A percentile compares a stretch with the other conserved stretches of the same genome.
Conservation (phyloP, 2,888 invertebrate genomes). For the Rhagophthalmus giganteus region DNA sequence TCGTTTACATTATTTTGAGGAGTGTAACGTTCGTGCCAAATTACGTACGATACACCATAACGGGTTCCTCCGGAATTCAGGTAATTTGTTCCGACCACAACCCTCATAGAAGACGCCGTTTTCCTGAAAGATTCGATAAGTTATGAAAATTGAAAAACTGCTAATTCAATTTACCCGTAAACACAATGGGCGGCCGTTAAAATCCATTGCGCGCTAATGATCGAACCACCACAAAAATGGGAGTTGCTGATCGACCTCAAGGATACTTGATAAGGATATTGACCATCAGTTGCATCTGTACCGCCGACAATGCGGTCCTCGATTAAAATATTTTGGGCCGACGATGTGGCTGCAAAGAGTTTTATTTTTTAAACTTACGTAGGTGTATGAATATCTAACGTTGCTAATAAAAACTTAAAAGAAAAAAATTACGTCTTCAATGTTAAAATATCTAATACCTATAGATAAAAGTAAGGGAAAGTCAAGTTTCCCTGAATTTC, state of each 20-base stretch:
- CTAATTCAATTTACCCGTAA: conserved; percentile 22
- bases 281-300: conserved; percentile 2
- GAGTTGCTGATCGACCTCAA: neutral
- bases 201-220: neutral
- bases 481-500: too few species aligned
- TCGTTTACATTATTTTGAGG: conserved; percentile 33
- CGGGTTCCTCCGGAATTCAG: conserved; percentile 54
- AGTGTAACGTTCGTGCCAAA: conserved; percentile 56
- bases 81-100: conserved; percentile 58
- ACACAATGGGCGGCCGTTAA: conserved; percentile 7
- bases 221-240: conserved; percentile 9
- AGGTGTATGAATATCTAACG: too few species aligned
- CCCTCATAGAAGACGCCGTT: conserved; percentile 29
- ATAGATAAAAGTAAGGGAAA: too few species aligned
- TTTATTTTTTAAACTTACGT: too few species aligned
- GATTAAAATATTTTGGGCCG: too few species aligned
- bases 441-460: too few species aligned
- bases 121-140: neutral
- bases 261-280: conserved; percentile 4
- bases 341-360: too few species aligned
- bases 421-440: too few species aligned
- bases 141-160: conserved; percentile 2
- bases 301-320: conserved; percentile 5
- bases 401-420: too few species aligned
- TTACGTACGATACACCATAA: conserved; percentile 52